Evolutionary conservation across 2,797 vertebrate species (phyloP), one percentile per base, ranked within the genome.

Genomic region (Melanotaenia nigrans): DNA sequence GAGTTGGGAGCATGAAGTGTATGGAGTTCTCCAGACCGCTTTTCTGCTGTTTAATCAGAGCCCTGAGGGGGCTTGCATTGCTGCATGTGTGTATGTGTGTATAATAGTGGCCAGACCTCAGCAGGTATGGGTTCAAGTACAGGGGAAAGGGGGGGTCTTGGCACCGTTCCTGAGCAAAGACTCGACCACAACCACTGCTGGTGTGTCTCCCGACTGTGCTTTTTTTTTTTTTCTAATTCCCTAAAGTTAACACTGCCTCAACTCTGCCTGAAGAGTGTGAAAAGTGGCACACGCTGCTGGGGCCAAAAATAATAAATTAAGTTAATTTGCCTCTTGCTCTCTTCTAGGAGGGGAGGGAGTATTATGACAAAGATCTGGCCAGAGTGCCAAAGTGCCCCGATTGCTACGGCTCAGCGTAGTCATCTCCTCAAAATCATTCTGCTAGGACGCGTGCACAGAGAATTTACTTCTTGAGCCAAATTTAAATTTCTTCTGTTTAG

Each of bases 301-400:
- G 81, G 91, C 92, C 93, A 94, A 93, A 92, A 91, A 90, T 89
- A 94, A 94, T 90, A 93, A 84, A 91, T 92, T 85, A 90, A 87
- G 80, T 88, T 79, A 85, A 90, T 93, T 90, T 90, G 77, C 84
- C 81, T 84, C 85, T 87, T 75, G 18, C 73, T 87, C 73, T 78
- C 68, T 79, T 75, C 72, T 68, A 60, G 77, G 55, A 63, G 40
- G 51, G 18, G 61, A 63, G 77, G 64, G 33, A 69, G 82, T 60
- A 72, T 71, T 82, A 76, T 60, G 68, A 82, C 61, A 69, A 72
- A 65, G 73, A 83, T 85, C 73, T 82, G 84, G 78, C 79, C 88
- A 90, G 75, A 65, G 59, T 65, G 75, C 55, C 88, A 90, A 76
- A 65, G 59, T 65, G 75, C 55, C 68, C 78, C 71, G 65, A 73